These are phyloP conservation scores for Vombatus ursinus DNA, from an alignment of 2,113 vertebrate genomes.

Conservation along the genomic window DNA sequence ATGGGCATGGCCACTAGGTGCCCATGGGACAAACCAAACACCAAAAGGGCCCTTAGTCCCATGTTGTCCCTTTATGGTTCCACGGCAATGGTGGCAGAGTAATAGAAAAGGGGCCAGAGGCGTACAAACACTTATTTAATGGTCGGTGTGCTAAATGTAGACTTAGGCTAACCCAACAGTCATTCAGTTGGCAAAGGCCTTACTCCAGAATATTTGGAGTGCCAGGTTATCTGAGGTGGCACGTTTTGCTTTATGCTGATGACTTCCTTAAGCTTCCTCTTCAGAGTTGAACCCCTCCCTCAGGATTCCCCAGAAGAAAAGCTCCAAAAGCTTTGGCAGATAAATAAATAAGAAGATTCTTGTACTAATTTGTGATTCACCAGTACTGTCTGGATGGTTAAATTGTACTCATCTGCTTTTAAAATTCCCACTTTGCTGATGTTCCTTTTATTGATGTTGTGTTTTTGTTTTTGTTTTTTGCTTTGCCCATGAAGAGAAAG, in stretches of 20 bases:
- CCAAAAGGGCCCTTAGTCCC: too few species aligned
- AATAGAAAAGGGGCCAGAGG: neutral
- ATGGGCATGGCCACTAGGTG: too few species aligned
- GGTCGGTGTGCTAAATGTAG: neutral
- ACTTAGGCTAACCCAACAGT: neutral
- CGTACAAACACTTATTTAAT: neutral
- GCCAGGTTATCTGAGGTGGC: neutral
- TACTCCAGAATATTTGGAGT: neutral
- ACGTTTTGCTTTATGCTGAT: neutral
- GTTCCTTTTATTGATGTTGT: neutral
- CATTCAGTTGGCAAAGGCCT: neutral
- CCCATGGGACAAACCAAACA: too few species aligned
- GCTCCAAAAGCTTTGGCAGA: slow-evolving; percentile 32
- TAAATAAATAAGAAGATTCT: slow-evolving; percentile 3
- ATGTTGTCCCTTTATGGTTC: too few species aligned
- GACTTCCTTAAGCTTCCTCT: neutral
- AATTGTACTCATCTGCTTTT: neutral
- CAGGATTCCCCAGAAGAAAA: slow-evolving; percentile 21
- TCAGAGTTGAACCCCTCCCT: neutral
- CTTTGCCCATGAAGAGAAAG: slow-evolving; percentile 12
- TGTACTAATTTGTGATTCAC: slow-evolving; percentile 6
- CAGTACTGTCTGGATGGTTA: slow-evolving; percentile 11
- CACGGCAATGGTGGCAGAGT: neutral
- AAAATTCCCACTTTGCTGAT: neutral
- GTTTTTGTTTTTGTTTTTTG: slow-evolving; percentile 35